Evolutionary conservation across 2,888 invertebrate genomes (phyloP).

Genomic region (Stenchaetothrips biformis): DNA sequence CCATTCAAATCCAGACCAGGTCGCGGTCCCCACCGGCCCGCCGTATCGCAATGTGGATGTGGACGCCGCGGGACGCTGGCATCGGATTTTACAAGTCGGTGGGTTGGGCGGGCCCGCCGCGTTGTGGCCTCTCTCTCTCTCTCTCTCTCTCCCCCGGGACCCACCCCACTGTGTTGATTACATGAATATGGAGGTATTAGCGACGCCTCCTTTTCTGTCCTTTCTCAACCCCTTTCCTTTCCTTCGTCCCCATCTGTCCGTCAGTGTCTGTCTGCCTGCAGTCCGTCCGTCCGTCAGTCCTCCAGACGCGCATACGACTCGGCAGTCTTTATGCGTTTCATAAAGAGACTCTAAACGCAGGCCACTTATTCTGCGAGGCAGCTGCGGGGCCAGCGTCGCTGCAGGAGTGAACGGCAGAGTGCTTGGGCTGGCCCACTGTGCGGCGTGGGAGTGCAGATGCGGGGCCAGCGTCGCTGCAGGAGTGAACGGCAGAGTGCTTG

Average conservation of each 20-base stretch:
- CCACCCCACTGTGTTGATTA: constrained; percentile 11
- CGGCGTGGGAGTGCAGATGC: too few relatives aligned
- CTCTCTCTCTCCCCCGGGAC: not conserved
- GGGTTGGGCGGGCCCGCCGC: too few relatives aligned
- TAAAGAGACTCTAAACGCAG: not conserved
- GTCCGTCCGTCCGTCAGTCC: not conserved
- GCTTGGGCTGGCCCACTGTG: too few relatives aligned
- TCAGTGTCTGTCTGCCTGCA: not conserved
- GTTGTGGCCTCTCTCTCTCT: too few relatives aligned
- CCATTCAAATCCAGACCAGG: too few relatives aligned
- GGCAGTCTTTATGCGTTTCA: not conserved
- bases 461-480: too few relatives aligned
- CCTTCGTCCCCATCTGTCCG: not conserved
- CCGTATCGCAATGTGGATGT: too few relatives aligned
- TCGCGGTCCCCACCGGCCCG: too few relatives aligned
- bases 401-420: too few relatives aligned
- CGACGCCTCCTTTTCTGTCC: not conserved
- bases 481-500: too few relatives aligned
- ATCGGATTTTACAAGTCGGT: too few relatives aligned
- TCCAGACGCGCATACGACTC: not conserved
- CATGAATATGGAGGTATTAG: constrained; percentile 22
- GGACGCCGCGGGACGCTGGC: too few relatives aligned
- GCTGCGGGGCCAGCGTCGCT: not conserved
- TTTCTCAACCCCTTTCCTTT: not conserved
- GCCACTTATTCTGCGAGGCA: not conserved